Evolutionary conservation across 2,113 vertebrate genomes (phyloP), one percentile per base, ranked within the genome.

Genomic region (Gracilinanus agilis): DNA sequence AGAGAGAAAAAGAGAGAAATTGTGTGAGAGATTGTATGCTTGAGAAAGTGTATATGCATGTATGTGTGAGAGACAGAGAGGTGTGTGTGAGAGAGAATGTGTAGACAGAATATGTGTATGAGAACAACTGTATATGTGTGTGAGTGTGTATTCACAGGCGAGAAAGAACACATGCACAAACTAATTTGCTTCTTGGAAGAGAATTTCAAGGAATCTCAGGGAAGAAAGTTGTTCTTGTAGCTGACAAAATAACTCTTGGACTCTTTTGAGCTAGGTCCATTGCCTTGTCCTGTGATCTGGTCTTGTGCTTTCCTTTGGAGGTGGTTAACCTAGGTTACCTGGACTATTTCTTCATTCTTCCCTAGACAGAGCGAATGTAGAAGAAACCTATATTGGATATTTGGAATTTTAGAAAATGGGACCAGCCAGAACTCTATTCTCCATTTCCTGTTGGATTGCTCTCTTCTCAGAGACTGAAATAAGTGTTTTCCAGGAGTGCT

Each of bases 181-280:
- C 5, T 67, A 44, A 54, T 34, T 83, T 96, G 53, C 49, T 94
- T 3, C 88, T 75, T 88, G 8, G 19, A 53, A 34, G n/a, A 24
- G 93, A 92, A 61, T 29, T 67, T 27, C 90, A 89, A 94, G 88
- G 44, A 94, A 88, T 89, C 91, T 89, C 40, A 49, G 54, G n/a
- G 91, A 93, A 88, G 94, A 54, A 24, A 13, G 10, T 83, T 29
- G 24, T 56, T 16, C 53, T 10, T 21, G 24, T 34, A 9, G 23
- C 27, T 53, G 55, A 55, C 53, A 56, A 34, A 25, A 40, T 44
- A 83, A 23, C 67, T 83, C 44, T 55, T 44, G 90, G 56, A 7
- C 44, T 91, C 53, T 9, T 24, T 53, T 53, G 44, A 89, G 10
- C 25, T 24, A 24, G 0, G 0, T 12, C 34, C 25, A 0, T 21